Conservation (phyloP, 2,113 vertebrate species). For the Chauna torquata region DNA sequence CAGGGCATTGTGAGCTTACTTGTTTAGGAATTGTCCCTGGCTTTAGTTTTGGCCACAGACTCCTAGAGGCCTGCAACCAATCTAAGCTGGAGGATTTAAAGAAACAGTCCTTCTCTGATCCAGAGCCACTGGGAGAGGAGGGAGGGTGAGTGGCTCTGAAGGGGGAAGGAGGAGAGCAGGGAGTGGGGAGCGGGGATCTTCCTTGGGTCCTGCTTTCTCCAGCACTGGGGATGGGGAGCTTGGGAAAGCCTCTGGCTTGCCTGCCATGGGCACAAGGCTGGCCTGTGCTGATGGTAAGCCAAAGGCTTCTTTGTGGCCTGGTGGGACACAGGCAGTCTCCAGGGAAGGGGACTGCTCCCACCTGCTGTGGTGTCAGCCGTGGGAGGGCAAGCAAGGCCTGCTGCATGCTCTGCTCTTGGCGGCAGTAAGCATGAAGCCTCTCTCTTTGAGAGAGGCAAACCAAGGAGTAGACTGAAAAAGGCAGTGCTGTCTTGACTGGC, state of each 20-base stretch:
- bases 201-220: background rate
- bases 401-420: rapidly evolving
- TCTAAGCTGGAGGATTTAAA: slow-evolving; percentile 53
- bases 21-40: slow-evolving; percentile 71
- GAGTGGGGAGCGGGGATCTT: background rate
- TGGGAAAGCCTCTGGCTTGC: background rate
- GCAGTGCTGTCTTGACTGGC: background rate
- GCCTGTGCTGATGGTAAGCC: background rate
- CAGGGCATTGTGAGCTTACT: slow-evolving; percentile 68
- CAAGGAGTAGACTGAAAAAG: background rate
- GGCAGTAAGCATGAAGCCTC: background rate
- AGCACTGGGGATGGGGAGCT: rapidly evolving
- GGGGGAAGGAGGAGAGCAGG: rapidly evolving
- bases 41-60: slow-evolving; percentile 66
- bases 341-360: background rate
- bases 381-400: background rate
- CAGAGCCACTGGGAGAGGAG: background rate
- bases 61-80: slow-evolving; percentile 51
- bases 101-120: slow-evolving; percentile 10
- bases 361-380: rapidly evolving
- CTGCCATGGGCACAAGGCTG: rapidly evolving
- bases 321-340: rapidly evolving
- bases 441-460: background rate
- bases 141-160: background rate
- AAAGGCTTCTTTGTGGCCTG: background rate